Evolutionary conservation across 2,113 vertebrate genomes (phyloP).

Genomic region (Parotia lawesii): DNA sequence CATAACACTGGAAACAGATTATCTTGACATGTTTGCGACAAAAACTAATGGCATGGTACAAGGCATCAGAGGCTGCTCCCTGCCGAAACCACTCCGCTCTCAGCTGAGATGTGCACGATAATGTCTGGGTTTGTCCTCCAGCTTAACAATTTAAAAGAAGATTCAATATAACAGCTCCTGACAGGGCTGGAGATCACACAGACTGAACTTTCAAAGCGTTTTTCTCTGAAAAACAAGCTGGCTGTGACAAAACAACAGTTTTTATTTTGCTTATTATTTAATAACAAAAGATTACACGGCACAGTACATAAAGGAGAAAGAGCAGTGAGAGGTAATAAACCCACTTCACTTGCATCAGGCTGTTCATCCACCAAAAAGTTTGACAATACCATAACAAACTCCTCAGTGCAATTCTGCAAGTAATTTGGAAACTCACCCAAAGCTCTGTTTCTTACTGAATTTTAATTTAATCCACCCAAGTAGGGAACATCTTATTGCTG

Average conservation of each 20-base stretch:
- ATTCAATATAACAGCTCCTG: constrained; percentile 52
- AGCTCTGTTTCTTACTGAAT: constrained; percentile 8
- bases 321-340: neutral
- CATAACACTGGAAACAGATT: neutral
- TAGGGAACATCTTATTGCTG: constrained; percentile 25
- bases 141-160: constrained; percentile 51
- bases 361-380: neutral
- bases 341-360: neutral
- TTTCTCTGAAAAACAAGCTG: constrained; percentile 21
- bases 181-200: constrained; percentile 58
- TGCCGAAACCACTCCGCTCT: neutral
- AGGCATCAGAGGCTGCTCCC: constrained; percentile 37
- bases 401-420: neutral
- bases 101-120: neutral
- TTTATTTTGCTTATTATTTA: constrained; percentile 64
- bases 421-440: constrained; percentile 20
- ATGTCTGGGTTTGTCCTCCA: constrained; percentile 35
- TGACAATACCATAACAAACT: neutral
- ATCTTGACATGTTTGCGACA: neutral
- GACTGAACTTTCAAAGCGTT: constrained; percentile 58
- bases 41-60: neutral
- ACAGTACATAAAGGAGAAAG: neutral
- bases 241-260: constrained; percentile 58
- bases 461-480: constrained; percentile 37
- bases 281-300: constrained; percentile 37